Evolutionary conservation across 2,113 vertebrate genomes (phyloP), one percentile per base, ranked within the genome.

Genomic region (Megaptera novaeangliae): DNA sequence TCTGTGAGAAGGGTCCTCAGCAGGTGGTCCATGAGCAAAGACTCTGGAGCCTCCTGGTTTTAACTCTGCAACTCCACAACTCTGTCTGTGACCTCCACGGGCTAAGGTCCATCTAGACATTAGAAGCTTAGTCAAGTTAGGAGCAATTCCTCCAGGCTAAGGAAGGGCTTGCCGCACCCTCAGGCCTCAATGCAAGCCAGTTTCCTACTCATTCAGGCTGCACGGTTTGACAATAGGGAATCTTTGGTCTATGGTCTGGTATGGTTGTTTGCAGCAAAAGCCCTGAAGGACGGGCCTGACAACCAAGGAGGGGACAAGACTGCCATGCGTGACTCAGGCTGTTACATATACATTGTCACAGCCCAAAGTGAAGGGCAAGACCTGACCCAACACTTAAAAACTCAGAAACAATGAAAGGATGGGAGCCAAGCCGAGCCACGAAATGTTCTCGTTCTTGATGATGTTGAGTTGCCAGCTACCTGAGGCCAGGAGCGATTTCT

Each of bases 191-290:
- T 1, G 31, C 2, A 39, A 89, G 66, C 66, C n/a, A 7, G 4
- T 3, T 31, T 27, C 31, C 75, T 39, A 55, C 27, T 41, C 34
- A 2, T 31, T 6, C 8, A n/a, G 83, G 44, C 63, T 91, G 66
- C 25, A 29, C 0, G 4, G 23, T 11, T 5, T 69, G 92, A 55
- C 13, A 9, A 31, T 2, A 84, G 87, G 64, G 64, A 8, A 57
- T 93, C 96, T 98, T 96, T 97, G 95, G 96, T 96, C 83, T 97
- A 4, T 5, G 8, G 63, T 41, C 20, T 21, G 61, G 57, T 25
- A 12, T 85, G 91, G 71, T 72, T 80, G 88, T 66, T 85, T 52
- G 85, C 31, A 63, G 71, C 72, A 64, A 18, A 77, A 87, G 46
- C 44, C 34, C 68, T 2, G 27, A 68, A 82, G 18, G 64, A 23